Evolutionary conservation across 2,797 vertebrate genomes (phyloP), one percentile per base, ranked within the genome.

Genomic region (Trematomus bernacchii): DNA sequence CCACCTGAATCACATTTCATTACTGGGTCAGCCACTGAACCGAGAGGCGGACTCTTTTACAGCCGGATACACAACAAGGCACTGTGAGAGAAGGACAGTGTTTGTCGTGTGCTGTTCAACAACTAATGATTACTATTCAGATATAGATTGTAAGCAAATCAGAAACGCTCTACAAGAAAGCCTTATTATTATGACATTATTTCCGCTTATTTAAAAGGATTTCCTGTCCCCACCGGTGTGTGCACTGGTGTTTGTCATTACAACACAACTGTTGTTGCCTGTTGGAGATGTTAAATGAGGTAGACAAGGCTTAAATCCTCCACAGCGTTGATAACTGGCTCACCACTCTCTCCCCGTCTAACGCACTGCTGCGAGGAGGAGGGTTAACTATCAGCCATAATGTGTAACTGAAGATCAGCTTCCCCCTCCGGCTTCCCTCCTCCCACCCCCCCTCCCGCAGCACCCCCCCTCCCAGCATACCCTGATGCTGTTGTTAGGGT

Each of bases 401-500:
- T 80, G 84, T 88, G 81, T 57, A 84, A 82, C 77, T 79, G 83
- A 82, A 79, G 73, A 86, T 79, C 80, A 63, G 73, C 74, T 62
- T 52, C 65, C 76, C 76, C 74, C 84, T 62, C 42, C n/a, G 48
- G 80, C 67, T 83, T 59, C 64, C 51, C 79, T 68, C 68, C 77
- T 71, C 67, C 63, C 74, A 66, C 47, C 16, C 57, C 40, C 13
- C 3, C 61, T 15, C 57, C 55, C 37, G 5, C 72, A 8, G 1
- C 30, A 47, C 30, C 37, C 43, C 33, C 73, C 61, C 4, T 77
- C 85, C 59, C 84, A 90, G 88, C 91, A 93, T 93, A 93, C 93
- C 93, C 93, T 83, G 86, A 89, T 95, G 92, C 13, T 94, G 92
- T 96, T 94, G 93, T 94, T 94, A 89, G 94, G 96, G 96, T 96